Base-by-base conservation (phyloP, 2,797 vertebrate genomes). In the Falco biarmicus region DNA sequence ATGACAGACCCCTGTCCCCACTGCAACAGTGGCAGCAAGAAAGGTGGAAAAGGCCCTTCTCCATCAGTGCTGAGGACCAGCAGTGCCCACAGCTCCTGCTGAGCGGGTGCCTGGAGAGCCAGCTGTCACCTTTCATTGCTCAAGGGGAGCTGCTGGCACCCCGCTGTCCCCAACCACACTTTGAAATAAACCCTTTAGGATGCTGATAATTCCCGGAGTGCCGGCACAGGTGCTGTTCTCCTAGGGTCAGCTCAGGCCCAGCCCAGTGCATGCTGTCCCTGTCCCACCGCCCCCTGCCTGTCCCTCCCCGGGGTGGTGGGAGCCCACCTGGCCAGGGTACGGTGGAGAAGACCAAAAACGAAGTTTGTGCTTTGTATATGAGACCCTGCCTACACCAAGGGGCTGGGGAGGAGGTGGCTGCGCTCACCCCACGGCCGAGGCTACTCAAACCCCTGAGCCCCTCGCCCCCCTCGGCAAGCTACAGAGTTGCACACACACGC, bases 281-380 rank as follows among this genome's bases (percentile, higher is more conserved):
- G 18, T 74, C 70, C 57, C 5, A 2, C 45, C 4, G 8, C 60
- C 59, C 69, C 66, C 69, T 77, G 57, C 34, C 65, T 15, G 3
- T 77, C 1, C 4, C 25, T 82, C 82, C 43, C 47, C 3, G 2
- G 34, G 69, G 48, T 66, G 3, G 1, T 5, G 4, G 77, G 69
- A 95, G 74, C 68, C 59, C 5, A 3, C 81, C 70, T 79, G 71
- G 80, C 89, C 84, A 63, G 47, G 65, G 50, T 65, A 90, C 50
- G 77, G 93, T 31, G 1, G 75, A 82, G 73, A 94, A 92, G 90
- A 94, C 86, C 45, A 82, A 91, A 92, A 96, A 20, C 2, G 1
- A 93, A 89, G 60, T 91, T 97, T 97, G 96, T 97, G 97, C 97
- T 97, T 96, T 96, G 82, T 93, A 80, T 92, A 96, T 11, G 5